Conservation (phyloP, 2,113 vertebrate species). For the Gymnocephalus cernua region DNA sequence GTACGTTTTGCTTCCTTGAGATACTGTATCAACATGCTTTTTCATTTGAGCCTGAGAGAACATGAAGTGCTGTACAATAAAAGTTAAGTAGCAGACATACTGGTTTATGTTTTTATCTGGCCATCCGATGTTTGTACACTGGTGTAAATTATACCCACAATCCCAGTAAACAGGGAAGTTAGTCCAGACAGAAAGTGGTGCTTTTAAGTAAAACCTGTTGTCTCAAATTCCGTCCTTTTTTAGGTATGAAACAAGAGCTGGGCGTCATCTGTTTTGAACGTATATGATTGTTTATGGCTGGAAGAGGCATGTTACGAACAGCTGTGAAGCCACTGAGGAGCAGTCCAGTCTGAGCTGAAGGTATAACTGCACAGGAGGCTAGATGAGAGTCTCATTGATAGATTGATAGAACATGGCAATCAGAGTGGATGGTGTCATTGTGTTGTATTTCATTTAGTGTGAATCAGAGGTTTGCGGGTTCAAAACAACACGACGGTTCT, state of each 20-base stretch:
- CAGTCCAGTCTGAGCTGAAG: background rate
- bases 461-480: background rate
- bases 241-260: slow-evolving; percentile 30
- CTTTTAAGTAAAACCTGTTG: slow-evolving; percentile 5
- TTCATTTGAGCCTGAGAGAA: background rate
- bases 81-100: background rate
- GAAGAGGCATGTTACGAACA: background rate
- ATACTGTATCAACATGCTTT: background rate
- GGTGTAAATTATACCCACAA: background rate
- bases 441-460: background rate
- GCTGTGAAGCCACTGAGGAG: background rate
- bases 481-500: background rate
- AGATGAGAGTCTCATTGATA: background rate
- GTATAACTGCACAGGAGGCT: background rate
- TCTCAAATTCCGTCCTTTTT: slow-evolving; percentile 4
- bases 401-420: background rate
- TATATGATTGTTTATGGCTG: background rate
- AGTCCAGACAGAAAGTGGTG: too few species aligned
- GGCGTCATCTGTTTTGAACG: background rate
- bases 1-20: background rate
- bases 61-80: background rate
- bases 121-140: background rate
- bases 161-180: background rate
- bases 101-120: background rate
- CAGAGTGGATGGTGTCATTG: background rate